Conservation (phyloP, 2,888 invertebrate species). For the Sphaerophoria rueppellii region DNA sequence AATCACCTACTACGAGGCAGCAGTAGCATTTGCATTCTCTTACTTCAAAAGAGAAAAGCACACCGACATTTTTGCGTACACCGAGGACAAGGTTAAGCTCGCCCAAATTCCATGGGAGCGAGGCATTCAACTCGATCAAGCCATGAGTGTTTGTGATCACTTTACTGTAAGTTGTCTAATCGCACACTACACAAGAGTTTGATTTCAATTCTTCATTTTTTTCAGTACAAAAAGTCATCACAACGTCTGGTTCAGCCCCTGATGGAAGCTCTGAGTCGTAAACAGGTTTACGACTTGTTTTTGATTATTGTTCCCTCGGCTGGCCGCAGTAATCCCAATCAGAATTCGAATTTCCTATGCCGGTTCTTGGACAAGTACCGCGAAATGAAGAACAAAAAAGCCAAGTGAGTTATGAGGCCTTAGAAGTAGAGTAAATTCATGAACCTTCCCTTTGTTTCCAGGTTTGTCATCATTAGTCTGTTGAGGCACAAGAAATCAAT, state of each 20-base stretch:
- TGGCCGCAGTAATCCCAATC: slow-evolving; percentile 78
- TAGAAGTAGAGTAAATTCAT: neutral
- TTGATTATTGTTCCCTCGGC: slow-evolving; percentile 79
- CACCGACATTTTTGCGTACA: slow-evolving; percentile 77
- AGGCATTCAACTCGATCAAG: slow-evolving; percentile 74
- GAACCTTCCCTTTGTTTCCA: slow-evolving; percentile 58
- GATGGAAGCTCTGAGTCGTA: slow-evolving; percentile 74
- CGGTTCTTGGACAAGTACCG: slow-evolving; percentile 77
- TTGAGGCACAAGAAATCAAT: slow-evolving; percentile 77
- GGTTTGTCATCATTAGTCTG: slow-evolving; percentile 79
- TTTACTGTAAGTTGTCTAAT: slow-evolving; percentile 47
- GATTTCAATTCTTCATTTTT: slow-evolving; percentile 1
- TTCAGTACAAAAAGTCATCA: slow-evolving; percentile 68
- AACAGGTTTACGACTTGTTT: slow-evolving; percentile 78
- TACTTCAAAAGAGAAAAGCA: slow-evolving; percentile 77
- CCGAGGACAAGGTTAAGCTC: slow-evolving; percentile 74
- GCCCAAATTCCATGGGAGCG: slow-evolving; percentile 76
- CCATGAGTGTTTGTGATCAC: slow-evolving; percentile 59
- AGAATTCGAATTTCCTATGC: slow-evolving; percentile 76
- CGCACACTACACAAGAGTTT: neutral
- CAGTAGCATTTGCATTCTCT: slow-evolving; percentile 78
- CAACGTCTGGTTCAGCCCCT: slow-evolving; percentile 77
- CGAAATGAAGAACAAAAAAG: slow-evolving; percentile 76
- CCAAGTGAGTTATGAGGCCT: slow-evolving; percentile 77
- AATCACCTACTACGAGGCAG: slow-evolving; percentile 78